Evolutionary conservation across 2,113 vertebrate genomes (phyloP).

Genomic region (Microtus montanus): DNA sequence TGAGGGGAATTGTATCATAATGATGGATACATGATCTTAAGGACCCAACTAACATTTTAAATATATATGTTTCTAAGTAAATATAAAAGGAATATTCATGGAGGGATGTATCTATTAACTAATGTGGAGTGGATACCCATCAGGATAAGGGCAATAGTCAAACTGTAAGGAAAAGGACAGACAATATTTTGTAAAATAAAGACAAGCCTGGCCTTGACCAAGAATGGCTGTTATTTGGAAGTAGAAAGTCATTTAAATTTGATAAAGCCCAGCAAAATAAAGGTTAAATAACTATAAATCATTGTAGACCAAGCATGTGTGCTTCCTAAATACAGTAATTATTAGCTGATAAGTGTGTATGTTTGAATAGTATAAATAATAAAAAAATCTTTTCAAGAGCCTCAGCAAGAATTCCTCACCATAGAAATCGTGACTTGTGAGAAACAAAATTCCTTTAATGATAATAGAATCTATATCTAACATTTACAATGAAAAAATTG

Average conservation of each 20-base stretch:
- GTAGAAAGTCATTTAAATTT: neutral
- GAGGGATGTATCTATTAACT: neutral
- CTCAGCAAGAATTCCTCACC: neutral
- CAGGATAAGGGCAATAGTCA: rapidly evolving
- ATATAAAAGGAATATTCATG: neutral
- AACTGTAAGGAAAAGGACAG: neutral
- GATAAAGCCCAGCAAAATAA: neutral
- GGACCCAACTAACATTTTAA: neutral
- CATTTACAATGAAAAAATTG: neutral
- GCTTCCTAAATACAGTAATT: neutral
- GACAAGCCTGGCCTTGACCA: neutral
- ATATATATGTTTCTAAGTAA: neutral
- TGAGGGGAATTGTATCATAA: neutral
- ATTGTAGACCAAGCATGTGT: neutral
- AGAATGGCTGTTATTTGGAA: neutral
- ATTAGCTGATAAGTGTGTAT: neutral
- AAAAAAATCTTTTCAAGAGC: neutral
- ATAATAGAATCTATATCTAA: neutral
- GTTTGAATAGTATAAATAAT: neutral
- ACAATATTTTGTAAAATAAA: neutral
- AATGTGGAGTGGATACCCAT: neutral
- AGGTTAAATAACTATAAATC: neutral
- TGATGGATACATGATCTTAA: neutral
- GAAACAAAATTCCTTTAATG: neutral
- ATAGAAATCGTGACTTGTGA: neutral